phyloP scores from a whole-genome alignment of 1,140 invertebrate species.

The roundworm (Caenorhabditis elegans) region DNA sequence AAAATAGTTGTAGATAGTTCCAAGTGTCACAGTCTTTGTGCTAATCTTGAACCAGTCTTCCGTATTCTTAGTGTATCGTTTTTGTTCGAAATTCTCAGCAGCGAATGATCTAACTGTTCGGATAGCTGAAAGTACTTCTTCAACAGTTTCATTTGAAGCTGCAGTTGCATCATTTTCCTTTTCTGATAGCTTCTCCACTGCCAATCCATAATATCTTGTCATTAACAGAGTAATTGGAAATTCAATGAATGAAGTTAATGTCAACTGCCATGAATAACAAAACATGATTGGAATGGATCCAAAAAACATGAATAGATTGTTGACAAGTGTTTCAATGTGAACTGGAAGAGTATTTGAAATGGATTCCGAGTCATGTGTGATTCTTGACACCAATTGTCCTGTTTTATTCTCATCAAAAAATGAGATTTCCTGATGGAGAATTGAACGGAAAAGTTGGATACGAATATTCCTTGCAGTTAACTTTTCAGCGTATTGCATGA shows the following conservation, averaged over 20 bases:
- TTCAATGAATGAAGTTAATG: background rate
- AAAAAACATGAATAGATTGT: background rate
- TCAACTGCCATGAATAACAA: background rate
- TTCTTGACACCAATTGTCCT: background rate
- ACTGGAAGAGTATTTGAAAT: background rate
- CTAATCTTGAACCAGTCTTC: background rate
- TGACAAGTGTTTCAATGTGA: background rate
- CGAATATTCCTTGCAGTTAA: background rate
- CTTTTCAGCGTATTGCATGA: background rate
- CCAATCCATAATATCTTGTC: background rate
- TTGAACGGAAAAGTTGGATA: background rate
- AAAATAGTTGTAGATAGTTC: background rate
- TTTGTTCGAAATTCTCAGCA: background rate
- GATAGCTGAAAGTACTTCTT: background rate
- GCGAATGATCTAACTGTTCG: background rate
- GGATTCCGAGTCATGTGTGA: background rate
- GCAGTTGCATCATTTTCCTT: background rate
- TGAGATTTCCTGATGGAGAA: background rate
- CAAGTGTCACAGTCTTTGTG: background rate
- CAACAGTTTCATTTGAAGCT: background rate
- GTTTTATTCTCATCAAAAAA: slow-evolving; percentile 6
- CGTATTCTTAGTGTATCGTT: background rate
- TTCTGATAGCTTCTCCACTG: background rate
- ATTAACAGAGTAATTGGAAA: background rate
- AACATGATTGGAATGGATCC: slow-evolving; percentile 2